Base-by-base conservation (phyloP, 2,797 vertebrate species). In the Onychomys torridus region DNA sequence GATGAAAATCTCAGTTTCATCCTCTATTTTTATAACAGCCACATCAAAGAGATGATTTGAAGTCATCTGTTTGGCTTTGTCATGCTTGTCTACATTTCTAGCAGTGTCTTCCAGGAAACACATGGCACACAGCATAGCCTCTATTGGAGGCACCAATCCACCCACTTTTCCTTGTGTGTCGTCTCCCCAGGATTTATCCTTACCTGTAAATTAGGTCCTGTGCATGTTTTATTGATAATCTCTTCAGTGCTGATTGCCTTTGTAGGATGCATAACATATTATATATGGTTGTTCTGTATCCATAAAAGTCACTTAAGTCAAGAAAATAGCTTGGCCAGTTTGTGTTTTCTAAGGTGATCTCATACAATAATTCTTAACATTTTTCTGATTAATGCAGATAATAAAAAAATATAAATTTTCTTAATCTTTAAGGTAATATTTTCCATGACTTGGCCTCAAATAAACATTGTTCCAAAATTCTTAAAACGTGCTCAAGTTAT, bases 31-130 rank as follows among this genome's bases (percentile, higher is more conserved):
- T 91, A 7, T 83, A 96, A 90, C 59, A 95, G 43, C 57, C 75
- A 63, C 95, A 32, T 95, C 67, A 91, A 73, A 88, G 94, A 89
- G 92, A 91, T 93, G 93, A 91, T 89, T 97, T 83, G 37, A 85
- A 96, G 46, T 75, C 49, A 89, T 46, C 37, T 84, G 55, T 13
- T 90, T 81, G 63, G n/a, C 49, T 95, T 92, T 89, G 59, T 90
- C 57, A 27, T 19, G 57, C 40, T 67, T 91, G 11, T 73, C 88
- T 83, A 12, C 73, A 59, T 81, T 77, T 91, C 92, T 95, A 82
- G 94, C 46, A 59, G 19, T 61, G 3, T 92, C 46, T 93, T 40
- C 92, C 85, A 27, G 46, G 55, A 96, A 90, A 86, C 8, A 13
- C 17, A 0, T 89, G 40, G 77, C 67, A 14, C 52, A 4, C 34